Base-by-base conservation (phyloP, 2,888 invertebrate species). In the Eucera pruinosa region DNA sequence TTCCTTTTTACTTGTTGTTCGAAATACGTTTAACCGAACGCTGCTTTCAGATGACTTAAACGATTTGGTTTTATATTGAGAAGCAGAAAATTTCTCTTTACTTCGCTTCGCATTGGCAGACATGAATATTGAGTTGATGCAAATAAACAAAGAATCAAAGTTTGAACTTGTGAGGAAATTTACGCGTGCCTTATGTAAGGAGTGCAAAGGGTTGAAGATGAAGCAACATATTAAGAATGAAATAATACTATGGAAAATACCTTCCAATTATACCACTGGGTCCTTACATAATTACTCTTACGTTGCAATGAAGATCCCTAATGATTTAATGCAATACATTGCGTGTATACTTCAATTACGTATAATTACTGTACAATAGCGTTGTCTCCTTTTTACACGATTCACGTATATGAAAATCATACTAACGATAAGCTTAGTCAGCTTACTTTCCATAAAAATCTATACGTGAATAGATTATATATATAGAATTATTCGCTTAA, bases 331-430 rank as follows among this genome's bases (percentile, higher is more conserved):
- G 55, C 11, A 11, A 11, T 33, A 45, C 61, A 62, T 52, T 65
- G 54, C 52, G 30, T 36, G 36, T 66, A 54, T 62, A 20, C 60
- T 48, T 65, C 61, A 47, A 27, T 72, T 64, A 68, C 43, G 39
- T 39, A 27, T 62, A 39, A 62, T 79, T 71, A 80, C 64, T 79
- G 74, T 80, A 80, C 79, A 80, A 64, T 61, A 69, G 43, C 23
- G 25, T 67, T 67, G 4, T 54, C 13, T 43, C 65, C 47, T 65
- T 75, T 77, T 71, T 74, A 78, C 67, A 78, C 33, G 62, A 62
- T 43, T 48, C 52, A 45, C 23, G 23, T 52, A 36, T 33, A 36
- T 36, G 54, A 18, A 65, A 64, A 11, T 52, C 60, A 27, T 33
- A 27, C 48, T 48, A 45, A 43, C 52, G 39, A 20, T 30, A 52